Conservation (phyloP, 2,797 vertebrate genomes). For the Sebastes vulpes region DNA sequence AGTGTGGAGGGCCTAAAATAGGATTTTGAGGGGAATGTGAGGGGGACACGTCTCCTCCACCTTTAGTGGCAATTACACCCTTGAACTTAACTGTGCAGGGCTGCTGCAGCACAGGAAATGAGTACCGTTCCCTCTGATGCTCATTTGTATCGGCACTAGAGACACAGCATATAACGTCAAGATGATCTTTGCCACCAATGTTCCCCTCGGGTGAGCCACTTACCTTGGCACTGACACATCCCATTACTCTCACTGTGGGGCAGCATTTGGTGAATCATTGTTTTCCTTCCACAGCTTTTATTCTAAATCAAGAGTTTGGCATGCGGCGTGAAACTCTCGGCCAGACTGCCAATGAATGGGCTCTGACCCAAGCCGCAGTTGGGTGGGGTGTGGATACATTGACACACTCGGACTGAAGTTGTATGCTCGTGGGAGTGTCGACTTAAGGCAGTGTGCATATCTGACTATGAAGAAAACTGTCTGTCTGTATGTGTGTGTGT, state of each 20-base stretch:
- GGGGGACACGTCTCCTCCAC: neutral
- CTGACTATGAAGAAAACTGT: neutral
- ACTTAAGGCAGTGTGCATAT: neutral
- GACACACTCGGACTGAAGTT: neutral
- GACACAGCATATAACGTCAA: neutral
- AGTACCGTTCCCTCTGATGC: neutral
- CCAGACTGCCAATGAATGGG: neutral
- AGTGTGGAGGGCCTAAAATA: neutral
- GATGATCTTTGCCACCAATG: slow-evolving; percentile 32
- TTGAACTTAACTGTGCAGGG: neutral
- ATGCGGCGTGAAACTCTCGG: neutral
- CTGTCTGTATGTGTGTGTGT: neutral
- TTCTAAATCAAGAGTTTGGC: slow-evolving; percentile 36
- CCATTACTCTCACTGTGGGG: slow-evolving; percentile 19
- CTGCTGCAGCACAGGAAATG: neutral
- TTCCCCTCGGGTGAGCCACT: slow-evolving; percentile 14
- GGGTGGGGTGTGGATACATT: neutral
- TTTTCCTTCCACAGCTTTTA: slow-evolving; percentile 33
- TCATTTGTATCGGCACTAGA: neutral
- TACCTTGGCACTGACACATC: slow-evolving; percentile 26
- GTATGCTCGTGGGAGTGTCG: neutral
- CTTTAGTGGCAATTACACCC: neutral
- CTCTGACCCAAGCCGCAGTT: slow-evolving; percentile 7
- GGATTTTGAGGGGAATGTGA: neutral
- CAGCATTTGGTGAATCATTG: slow-evolving; percentile 7